Evolutionary conservation across 2,113 vertebrate genomes (phyloP), one percentile per base, ranked within the genome.

Genomic region (Malurus melanocephalus): DNA sequence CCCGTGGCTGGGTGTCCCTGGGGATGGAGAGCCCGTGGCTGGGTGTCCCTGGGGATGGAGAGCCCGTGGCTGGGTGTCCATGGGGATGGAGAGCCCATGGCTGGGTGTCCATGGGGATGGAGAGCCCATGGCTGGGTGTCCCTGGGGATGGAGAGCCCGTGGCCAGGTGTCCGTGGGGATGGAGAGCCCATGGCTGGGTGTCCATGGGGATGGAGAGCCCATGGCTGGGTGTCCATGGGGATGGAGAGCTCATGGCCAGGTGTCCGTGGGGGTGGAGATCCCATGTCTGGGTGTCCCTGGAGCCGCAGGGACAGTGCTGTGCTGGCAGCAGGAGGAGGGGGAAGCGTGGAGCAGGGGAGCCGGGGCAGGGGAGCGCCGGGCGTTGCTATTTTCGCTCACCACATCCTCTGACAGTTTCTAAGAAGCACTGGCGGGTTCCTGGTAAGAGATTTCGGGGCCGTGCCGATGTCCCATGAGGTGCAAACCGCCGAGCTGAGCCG

Each of bases 371-470:
- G 90, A 61, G 91, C 62, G 91, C 62, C 30, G 89, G 95, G 94
- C 35, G 95, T 95, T 94, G 92, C 90, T 94, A 94, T 96, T 95
- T 96, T 96, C 68, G 81, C 93, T 97, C 77, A n/a, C 97, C 97
- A 98, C 97, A 98, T 98, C 97, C 97, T 97, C 97, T 97, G 95
- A 51, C 95, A 96, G 95, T 97, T 97, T 97, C 97, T 97, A 95
- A 97, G 97, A 98, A 97, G n/a, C 2, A 22, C 60, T 4, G 64
- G 93, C 0, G 16, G 78, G 97, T 98, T 97, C 96, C 97, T 96
- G 93, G 96, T 96, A 96, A 95, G 94, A 95, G 93, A 81, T 89
- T 72, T 87, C 9, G 9, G 49, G 27, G 51, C 57, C 57, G 85
- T 81, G 89, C 81, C 86, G 55, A 7, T n/a, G 81, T 60, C 80